Evolutionary conservation across 2,888 invertebrate species (phyloP), one percentile per base, ranked within the genome.

Genomic region (Epinotia nisella): DNA sequence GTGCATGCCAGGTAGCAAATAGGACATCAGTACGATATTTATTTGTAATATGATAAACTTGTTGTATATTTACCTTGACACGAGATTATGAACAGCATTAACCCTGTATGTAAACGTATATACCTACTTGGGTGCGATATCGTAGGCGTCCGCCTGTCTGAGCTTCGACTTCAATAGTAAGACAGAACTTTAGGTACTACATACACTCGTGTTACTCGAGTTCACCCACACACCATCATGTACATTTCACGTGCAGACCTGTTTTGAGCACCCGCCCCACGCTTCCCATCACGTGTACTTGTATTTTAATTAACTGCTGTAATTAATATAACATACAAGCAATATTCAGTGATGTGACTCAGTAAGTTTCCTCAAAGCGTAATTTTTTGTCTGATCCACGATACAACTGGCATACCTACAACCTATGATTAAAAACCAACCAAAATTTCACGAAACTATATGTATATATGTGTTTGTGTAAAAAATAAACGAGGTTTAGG

Each of bases 1-100:
- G 87, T 93, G 93, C 93, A 93, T 93, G 93, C 88, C 85, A 89
- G 89, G 86, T 91, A 92, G 92, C 80, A 85, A 81, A 87, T 91
- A 91, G 91, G 92, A 87, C 81, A 87, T 81, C 80, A 90, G 88
- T 90, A 90, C 87, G 83, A 88, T 89, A 83, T 76, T 77, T 67
- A 77, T 74, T 73, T 74, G 66, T 59, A 75, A 75, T 75, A 76
- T 60, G 70, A 75, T 71, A 77, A 53, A 51, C 29, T 72, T 75
- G 61, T 53, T 74, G 72, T 75, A 76, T 59, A 72, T 74, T 74
- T 78, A 56, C 55, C 11, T 17, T 29, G 13, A 19, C 45, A 64
- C 24, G 24, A 70, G 19, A 70, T 70, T 64, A 35, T 45, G 45
- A 62, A 61, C 55, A 45, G 19, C 51, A 67, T n/a, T 56, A 41